Base-by-base conservation (phyloP, 2,888 invertebrate species). In the Eupithecia subfuscata region DNA sequence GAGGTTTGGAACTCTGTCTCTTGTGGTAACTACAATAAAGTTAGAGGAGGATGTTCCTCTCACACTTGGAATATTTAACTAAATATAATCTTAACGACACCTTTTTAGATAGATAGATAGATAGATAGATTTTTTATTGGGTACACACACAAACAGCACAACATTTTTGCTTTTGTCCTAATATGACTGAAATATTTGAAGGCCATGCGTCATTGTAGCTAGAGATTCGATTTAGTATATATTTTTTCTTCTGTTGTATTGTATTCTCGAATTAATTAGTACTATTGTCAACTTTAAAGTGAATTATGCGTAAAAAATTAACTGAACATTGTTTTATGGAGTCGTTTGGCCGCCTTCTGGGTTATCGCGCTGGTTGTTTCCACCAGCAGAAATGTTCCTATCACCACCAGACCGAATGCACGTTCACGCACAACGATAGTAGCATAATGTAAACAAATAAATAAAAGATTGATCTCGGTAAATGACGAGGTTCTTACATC, bases 401-500 rank as follows among this genome's bases (percentile, higher is more conserved):
- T 76, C 76, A 75, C 25, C 64, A 70, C 69, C 45, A 69, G 74
- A 73, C 72, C 25, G 74, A 78, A 76, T 76, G 74, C 76, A 76
- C 52, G 34, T n/a, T 68, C 52, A 56, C 22, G 60, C 64, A 74
- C 45, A 56, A 14, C 43, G 25, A 67, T 69, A 70, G n/a, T 37
- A 63, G 7, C 67, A 56, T 75, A 70, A 48, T 74, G 56, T 78
- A 64, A 73, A 73, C 73, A 74, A 70, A 75, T 48, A 72, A 69
- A 71, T 65, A 71, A 75, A 45, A 16, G 5, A 64, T 30, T n/a
- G 18, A 48, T 34, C 22, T 71, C 74, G 48, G 71, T 71, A 64
- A 78, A 63, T 12, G 45, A 52, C 74, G 72, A 12, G 34, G 30
- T 60, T 25, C 69, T 81, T 81, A 79, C 79, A 79, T 79, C 77